A percentile compares a stretch with the other conserved stretches of the same genome.
phyloP scores from a whole-genome alignment of 2,888 invertebrate species.

The Oligia strigilis region DNA sequence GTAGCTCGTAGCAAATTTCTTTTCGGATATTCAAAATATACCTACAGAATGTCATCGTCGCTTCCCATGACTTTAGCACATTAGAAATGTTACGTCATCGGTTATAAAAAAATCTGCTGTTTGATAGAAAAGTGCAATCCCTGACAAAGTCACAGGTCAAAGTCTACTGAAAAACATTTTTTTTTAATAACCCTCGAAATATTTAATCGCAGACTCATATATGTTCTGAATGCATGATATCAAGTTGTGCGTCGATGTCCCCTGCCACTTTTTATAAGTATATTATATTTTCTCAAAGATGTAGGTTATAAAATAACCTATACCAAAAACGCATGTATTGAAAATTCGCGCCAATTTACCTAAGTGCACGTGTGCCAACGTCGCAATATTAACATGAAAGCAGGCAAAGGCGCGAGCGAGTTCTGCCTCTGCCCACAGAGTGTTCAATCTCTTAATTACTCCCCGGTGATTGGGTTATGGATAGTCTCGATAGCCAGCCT shows the following conservation, averaged over 20 bases:
- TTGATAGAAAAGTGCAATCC: too few species aligned
- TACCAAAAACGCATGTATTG: background rate
- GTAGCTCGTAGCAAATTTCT: background rate
- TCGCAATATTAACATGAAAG: conserved; percentile 54
- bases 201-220: too few species aligned
- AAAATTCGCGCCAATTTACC: conserved; percentile 52
- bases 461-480: conserved; percentile 74
- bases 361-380: conserved; percentile 64
- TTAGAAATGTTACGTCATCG: too few species aligned
- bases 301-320: background rate
- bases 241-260: too few species aligned
- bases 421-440: conserved; percentile 54
- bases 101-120: too few species aligned
- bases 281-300: background rate
- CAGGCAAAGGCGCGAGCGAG: conserved; percentile 57
- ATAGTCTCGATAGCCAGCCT: conserved; percentile 64
- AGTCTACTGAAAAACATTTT: too few species aligned
- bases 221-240: too few species aligned
- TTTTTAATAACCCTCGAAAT: too few species aligned
- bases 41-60: too few species aligned
- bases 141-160: too few species aligned
- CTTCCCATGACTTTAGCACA: too few species aligned
- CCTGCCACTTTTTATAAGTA: background rate
- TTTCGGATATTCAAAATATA: background rate
- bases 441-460: conserved; percentile 77